These are phyloP conservation scores for Thunnus albacares DNA, from an alignment of 2,797 vertebrate species.

Conservation along the genomic window DNA sequence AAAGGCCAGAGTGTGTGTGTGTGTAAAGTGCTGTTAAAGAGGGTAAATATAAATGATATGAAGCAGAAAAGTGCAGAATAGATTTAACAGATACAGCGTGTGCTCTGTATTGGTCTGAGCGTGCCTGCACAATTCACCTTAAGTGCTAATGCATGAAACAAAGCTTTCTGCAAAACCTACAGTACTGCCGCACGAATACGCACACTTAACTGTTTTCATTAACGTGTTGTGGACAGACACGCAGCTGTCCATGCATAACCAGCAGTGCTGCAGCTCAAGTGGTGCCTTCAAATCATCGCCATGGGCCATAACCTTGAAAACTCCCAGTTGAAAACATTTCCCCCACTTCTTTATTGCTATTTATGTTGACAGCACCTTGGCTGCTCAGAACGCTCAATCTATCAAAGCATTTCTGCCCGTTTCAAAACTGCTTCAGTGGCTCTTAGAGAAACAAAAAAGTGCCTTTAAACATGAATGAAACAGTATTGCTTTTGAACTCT, in stretches of 20 bases:
- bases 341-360: constrained; percentile 83
- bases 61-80: constrained; percentile 56
- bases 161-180: constrained; percentile 62
- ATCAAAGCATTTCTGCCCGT: constrained; percentile 85
- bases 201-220: constrained; percentile 61
- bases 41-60: constrained; percentile 49
- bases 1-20: constrained; percentile 34
- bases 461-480: constrained; percentile 92
- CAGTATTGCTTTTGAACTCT: constrained; percentile 93
- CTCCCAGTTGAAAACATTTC: constrained; percentile 85
- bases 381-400: constrained; percentile 83
- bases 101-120: constrained; percentile 32
- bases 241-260: constrained; percentile 66
- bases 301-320: constrained; percentile 88
- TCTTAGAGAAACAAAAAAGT: constrained; percentile 86
- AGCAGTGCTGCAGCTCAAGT: constrained; percentile 47
- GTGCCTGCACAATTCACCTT: constrained; percentile 44
- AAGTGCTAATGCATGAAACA: constrained; percentile 68
- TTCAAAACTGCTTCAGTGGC: constrained; percentile 86
- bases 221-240: constrained; percentile 59
- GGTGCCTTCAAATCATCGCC: constrained; percentile 78
- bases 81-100: constrained; percentile 39
- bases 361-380: constrained; percentile 88
- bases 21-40: constrained; percentile 46
- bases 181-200: constrained; percentile 50